Evolutionary conservation across 2,797 vertebrate genomes (phyloP).

Genomic region (Lagorchestes hirsutus): DNA sequence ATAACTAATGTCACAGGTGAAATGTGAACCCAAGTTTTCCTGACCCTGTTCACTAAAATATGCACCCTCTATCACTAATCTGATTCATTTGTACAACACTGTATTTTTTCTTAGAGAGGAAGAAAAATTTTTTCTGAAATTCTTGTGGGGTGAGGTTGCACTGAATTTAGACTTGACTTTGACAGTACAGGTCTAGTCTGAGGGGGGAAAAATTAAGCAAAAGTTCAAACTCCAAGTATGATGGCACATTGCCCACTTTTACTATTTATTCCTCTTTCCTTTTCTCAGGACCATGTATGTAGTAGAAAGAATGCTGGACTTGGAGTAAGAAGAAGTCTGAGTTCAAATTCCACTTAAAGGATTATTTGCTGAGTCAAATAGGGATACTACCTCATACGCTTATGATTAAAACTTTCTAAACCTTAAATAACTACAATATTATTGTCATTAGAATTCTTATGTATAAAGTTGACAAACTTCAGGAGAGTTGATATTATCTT

Average conservation of each 20-base stretch:
- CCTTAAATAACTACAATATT: not conserved
- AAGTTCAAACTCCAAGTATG: not conserved
- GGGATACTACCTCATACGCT: not conserved
- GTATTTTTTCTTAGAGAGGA: constrained; percentile 2
- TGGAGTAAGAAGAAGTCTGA: not conserved
- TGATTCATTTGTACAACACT: constrained; percentile 14
- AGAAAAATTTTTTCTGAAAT: not conserved
- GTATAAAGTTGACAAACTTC: constrained; percentile 20
- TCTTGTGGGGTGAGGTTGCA: not conserved
- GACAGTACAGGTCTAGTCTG: not conserved
- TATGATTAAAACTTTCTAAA: not conserved
- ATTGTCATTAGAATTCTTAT: not conserved
- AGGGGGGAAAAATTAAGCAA: not conserved
- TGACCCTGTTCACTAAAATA: not conserved
- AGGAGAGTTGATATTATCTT: not conserved
- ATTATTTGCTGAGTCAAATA: not conserved
- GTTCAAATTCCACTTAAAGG: not conserved
- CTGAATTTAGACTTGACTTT: not conserved
- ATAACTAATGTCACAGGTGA: not conserved
- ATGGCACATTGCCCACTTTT: constrained; percentile 6
- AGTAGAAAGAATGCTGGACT: not conserved
- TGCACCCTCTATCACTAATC: not conserved
- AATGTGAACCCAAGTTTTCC: not conserved
- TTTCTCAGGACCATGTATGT: not conserved
- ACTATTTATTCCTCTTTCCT: not conserved